Percentiles rank a stretch among this genome's conserved stretches.
These are phyloP conservation scores for Lethrus apterus DNA, from an alignment of 1,140 invertebrate species.

Conservation along the genomic window DNA sequence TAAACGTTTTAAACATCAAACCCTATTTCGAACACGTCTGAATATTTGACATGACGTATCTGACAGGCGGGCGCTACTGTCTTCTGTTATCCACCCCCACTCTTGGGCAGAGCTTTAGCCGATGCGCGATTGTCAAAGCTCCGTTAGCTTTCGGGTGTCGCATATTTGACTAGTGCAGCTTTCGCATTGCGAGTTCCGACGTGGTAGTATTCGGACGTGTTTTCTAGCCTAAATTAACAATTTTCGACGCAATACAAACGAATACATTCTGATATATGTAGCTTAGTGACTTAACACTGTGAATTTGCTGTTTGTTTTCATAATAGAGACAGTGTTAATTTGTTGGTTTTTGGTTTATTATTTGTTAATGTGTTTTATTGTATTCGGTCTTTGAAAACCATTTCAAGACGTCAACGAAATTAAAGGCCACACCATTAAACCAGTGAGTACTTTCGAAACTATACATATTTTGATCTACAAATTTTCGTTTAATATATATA, in stretches of 20 bases:
- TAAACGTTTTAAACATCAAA: slow-evolving; percentile 20
- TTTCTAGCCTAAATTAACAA: slow-evolving; percentile 1
- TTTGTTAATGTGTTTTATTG: no score
- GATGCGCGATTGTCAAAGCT: slow-evolving; percentile 13
- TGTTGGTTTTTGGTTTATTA: no score
- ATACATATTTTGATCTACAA: no score
- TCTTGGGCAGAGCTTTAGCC: slow-evolving; percentile 16
- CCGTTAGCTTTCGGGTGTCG: background rate
- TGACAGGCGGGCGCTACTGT: slow-evolving; percentile 25
- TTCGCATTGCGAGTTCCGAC: slow-evolving; percentile 18
- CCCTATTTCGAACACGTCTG: slow-evolving; percentile 23
- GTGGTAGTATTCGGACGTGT: slow-evolving; percentile 5
- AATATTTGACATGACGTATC: slow-evolving; percentile 31
- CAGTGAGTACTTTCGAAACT: no score
- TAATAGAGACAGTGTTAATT: background rate
- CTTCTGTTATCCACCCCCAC: slow-evolving; percentile 25
- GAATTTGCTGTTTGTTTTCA: slow-evolving; percentile 6
- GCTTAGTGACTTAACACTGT: slow-evolving; percentile 7
- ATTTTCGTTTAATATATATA: no score
- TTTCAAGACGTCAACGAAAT: no score
- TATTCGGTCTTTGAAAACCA: no score
- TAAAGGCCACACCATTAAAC: no score
- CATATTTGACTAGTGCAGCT: no score
- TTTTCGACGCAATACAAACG: no score
- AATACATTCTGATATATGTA: slow-evolving; percentile 10